Conservation (phyloP, 2,888 invertebrate species). For the Stenodera caucasica region DNA sequence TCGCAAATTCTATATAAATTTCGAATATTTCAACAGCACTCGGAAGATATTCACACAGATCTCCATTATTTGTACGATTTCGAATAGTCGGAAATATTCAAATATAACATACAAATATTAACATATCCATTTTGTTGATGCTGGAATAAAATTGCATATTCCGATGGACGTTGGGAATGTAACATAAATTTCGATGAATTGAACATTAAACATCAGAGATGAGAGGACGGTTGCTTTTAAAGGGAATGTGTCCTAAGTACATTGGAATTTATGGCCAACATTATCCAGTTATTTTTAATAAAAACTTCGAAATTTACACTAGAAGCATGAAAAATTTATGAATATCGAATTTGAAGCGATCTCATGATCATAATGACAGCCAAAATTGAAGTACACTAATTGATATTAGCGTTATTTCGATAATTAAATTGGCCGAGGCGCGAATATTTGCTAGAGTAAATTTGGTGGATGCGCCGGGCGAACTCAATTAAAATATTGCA, state of each 20-base stretch:
- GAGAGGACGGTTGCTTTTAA: constrained; percentile 25
- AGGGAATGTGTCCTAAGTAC: constrained; percentile 29
- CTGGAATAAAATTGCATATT: constrained; percentile 1
- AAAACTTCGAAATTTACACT: constrained; percentile 7
- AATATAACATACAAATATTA: no score
- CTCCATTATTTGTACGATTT: no score
- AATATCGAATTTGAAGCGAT: not conserved
- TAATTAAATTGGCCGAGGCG: no score
- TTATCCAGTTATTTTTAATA: constrained; percentile 31
- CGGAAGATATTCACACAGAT: no score
- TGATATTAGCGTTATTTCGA: no score
- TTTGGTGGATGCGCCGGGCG: no score
- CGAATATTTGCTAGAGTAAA: no score
- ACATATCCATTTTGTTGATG: constrained; percentile 3
- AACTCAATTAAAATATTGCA: no score
- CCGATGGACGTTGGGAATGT: constrained; percentile 13
- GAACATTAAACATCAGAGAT: constrained; percentile 24
- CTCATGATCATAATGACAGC: not conserved
- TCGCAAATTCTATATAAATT: not conserved
- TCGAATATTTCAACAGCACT: not conserved
- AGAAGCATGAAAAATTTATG: not conserved
- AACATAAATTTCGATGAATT: constrained; percentile 28
- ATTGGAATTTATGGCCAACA: constrained; percentile 23
- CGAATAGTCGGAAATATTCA: no score
- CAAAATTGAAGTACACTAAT: not conserved